Base-by-base conservation (phyloP, 2,888 invertebrate genomes). In the Chrysodeixis includens region DNA sequence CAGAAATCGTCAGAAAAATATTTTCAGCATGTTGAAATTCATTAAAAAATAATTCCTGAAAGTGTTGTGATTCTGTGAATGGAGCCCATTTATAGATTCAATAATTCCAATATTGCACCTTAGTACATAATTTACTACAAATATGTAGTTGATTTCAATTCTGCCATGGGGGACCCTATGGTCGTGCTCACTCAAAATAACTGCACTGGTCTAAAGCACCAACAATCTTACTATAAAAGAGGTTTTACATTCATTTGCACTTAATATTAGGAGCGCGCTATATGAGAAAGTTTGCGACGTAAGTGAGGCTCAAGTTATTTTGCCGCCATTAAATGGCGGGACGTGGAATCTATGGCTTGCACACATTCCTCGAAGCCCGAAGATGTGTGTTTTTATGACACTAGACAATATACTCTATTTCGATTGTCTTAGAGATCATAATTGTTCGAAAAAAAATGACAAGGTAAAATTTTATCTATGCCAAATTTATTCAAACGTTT, bases 271-370 rank as follows among this genome's bases (percentile, higher is more conserved):
- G 26, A 44, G 53, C 54, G 71, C 71, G 60, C 62, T 53, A 46
- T 69, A 32, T 60, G 51, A 51, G 20, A 30, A 46, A 56, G 59
- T 62, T 62, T 60, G 60, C 18, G 60, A 65, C 55, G 58, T 74
- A 61, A 67, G 51, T 16, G 53, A 69, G 61, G 80, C 76, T 79
- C 78, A 56, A 72, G 30, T 58, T 66, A 53, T 62, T 72, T 40
- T 66, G 52, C 49, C 64, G 78, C 66, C 69, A 71, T 76, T 20
- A 56, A 78, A 79, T 79, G 78, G 73, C 68, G 66, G 18, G 26
- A 26, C 26, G 26, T 26, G 26, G 26, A 26, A 26, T 26, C 3
- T 26, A 26, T 2, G 26, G 26, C 26, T 26, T 6, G 26, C 26
- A 26, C 26, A 26, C 26, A 26, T 26, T 4, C 26, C 3, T 6